Evolutionary conservation across 64 coral and sea anemone species (phyloP).

Genomic region (Astreopora myriophthalma): DNA sequence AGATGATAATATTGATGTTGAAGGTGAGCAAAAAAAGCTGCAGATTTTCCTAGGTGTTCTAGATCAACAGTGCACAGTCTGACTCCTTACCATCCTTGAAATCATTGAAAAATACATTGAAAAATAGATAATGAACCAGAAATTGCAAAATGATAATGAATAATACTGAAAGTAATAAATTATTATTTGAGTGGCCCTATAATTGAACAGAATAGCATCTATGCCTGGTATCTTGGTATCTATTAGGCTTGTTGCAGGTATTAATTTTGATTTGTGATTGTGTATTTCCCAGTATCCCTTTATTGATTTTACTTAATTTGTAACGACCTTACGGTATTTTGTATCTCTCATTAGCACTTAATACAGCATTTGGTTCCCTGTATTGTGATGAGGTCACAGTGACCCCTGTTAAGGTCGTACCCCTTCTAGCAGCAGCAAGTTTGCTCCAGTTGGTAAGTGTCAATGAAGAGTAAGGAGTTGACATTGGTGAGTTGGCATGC

Average conservation of each 20-base stretch:
- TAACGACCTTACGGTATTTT: too few species aligned
- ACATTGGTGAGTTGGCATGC: not conserved
- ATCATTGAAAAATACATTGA: too few species aligned
- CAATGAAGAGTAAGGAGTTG: not conserved
- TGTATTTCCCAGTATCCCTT: not conserved
- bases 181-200: too few species aligned
- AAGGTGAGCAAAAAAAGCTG: conserved; percentile 43
- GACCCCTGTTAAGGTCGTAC: conserved; percentile 58
- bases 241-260: too few species aligned
- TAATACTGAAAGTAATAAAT: too few species aligned
- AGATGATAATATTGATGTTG: conserved; percentile 85
- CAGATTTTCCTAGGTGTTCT: not conserved
- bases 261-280: too few species aligned
- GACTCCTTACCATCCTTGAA: too few species aligned
- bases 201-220: too few species aligned
- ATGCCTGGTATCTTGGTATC: too few species aligned
- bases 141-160: too few species aligned
- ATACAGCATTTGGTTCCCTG: conserved; percentile 95
- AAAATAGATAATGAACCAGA: too few species aligned
- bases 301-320: not conserved
- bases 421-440: conserved; percentile 82
- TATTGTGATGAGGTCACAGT: conserved; percentile 94
- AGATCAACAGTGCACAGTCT: not conserved
- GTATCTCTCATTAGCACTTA: conserved; percentile 57
- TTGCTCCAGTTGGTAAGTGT: conserved; percentile 87